Conservation (phyloP, 2,888 invertebrate species). For the Asteroscopus sphinx region DNA sequence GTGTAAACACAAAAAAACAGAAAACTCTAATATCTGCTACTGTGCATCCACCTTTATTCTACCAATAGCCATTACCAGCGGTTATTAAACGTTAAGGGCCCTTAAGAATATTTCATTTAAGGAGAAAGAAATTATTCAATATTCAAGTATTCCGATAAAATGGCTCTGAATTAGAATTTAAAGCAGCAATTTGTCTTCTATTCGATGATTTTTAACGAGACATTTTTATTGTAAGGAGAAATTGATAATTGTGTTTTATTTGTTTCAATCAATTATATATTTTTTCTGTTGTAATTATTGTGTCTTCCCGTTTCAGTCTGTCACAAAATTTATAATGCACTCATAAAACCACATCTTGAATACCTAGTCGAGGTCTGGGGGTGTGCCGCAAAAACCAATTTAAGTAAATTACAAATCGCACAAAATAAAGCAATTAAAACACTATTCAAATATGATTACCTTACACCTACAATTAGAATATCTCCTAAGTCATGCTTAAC, state of each 20-base stretch:
- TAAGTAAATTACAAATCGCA: too few species aligned
- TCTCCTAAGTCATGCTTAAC: too few species aligned
- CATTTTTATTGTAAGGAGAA: conserved; percentile 6
- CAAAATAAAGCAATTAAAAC: too few species aligned
- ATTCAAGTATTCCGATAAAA: conserved; percentile 39
- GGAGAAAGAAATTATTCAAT: conserved; percentile 55
- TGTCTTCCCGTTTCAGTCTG: too few species aligned
- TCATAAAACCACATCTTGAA: too few species aligned
- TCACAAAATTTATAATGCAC: too few species aligned
- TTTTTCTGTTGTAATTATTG: too few species aligned
- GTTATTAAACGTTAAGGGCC: conserved; percentile 56
- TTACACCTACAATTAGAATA: too few species aligned
- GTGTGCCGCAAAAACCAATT: too few species aligned
- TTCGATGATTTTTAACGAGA: conserved; percentile 20
- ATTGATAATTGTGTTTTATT: conserved; percentile 1
- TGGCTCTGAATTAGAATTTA: conserved; percentile 34
- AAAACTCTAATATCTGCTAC: neutral
- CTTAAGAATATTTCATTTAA: conserved; percentile 58
- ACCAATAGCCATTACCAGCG: conserved; percentile 49
- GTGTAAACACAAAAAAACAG: neutral
- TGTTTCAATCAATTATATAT: too few species aligned
- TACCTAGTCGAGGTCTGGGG: too few species aligned
- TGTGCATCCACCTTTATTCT: conserved; percentile 22
- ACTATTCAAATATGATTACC: too few species aligned
- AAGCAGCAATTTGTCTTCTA: conserved; percentile 35